Percentiles rank a stretch among this genome's conserved stretches.
Conservation (phyloP, 1,140 invertebrate species). For the Drosophila ficusphila region DNA sequence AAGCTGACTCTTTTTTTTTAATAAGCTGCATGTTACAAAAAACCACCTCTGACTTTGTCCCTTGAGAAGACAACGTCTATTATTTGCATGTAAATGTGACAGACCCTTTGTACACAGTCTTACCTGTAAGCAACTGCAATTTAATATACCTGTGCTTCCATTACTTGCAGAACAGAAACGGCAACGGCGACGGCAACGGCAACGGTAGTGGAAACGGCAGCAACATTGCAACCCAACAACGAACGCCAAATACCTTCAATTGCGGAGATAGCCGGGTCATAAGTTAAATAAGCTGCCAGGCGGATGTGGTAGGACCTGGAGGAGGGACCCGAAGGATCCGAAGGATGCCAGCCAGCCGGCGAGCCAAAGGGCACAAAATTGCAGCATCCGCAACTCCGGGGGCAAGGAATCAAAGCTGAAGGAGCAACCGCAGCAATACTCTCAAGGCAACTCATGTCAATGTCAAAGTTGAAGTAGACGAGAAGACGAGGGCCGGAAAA, state of each 20-base stretch:
- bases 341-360: conserved; percentile 54
- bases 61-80: conserved; percentile 15
- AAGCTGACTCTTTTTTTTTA: not conserved
- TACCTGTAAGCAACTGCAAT: conserved; percentile 40
- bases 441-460: conserved; percentile 76
- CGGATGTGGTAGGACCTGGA: conserved; percentile 43
- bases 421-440: conserved; percentile 63
- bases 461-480: conserved; percentile 61
- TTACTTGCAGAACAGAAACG: conserved; percentile 27
- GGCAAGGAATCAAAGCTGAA: conserved; percentile 38
- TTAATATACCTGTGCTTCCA: conserved; percentile 40
- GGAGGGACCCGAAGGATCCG: too few relatives aligned
- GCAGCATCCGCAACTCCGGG: conserved; percentile 8
- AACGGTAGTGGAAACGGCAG: conserved; percentile 24
- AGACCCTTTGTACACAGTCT: conserved; percentile 37
- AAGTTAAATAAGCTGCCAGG: conserved; percentile 26
- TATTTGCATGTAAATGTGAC: conserved; percentile 45
- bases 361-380: conserved; percentile 26
- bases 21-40: conserved; percentile 17
- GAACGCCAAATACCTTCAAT: conserved; percentile 76
- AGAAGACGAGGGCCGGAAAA: conserved; percentile 23
- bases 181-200: conserved; percentile 44
- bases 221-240: conserved; percentile 67
- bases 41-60: conserved; percentile 8
- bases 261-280: conserved; percentile 47